Percentiles rank a stretch among this genome's conserved stretches.
Evolutionary conservation across 2,888 invertebrate species (phyloP).

Genomic region (Hololepta plana): DNA sequence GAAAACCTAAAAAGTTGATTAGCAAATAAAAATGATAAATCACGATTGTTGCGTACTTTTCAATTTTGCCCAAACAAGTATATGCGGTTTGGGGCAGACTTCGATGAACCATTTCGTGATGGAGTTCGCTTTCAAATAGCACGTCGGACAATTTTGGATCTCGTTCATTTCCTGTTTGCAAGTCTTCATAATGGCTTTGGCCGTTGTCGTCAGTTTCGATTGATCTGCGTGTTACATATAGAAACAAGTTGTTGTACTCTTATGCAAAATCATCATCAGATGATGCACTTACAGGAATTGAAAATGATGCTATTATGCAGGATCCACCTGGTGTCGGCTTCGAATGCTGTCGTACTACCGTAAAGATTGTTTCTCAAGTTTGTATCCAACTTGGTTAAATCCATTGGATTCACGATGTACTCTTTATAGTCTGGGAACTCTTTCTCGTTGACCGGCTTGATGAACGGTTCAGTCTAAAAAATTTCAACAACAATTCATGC

Average conservation of each 20-base stretch:
- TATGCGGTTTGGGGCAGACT: conserved; percentile 78
- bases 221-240: conserved; percentile 34
- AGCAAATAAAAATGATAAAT: too few relatives aligned
- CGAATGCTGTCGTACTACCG: conserved; percentile 75
- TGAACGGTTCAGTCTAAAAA: conserved; percentile 59
- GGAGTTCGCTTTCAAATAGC: conserved; percentile 73
- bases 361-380: conserved; percentile 62
- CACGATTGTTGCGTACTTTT: conserved; percentile 47
- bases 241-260: conserved; percentile 2
- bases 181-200: conserved; percentile 63
- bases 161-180: conserved; percentile 80
- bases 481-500: conserved; percentile 7
- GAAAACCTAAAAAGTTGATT: conserved; percentile 47
- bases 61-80: conserved; percentile 88
- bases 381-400: conserved; percentile 52
- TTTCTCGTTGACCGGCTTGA: conserved; percentile 50
- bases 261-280: conserved; percentile 4
- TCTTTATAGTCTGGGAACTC: conserved; percentile 62
- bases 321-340: conserved; percentile 85
- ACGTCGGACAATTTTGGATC: conserved; percentile 86
- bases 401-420: conserved; percentile 77
- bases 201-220: conserved; percentile 56
- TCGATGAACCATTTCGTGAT: conserved; percentile 80
- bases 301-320: conserved; percentile 83
- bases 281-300: conserved; percentile 55